phyloP scores from a whole-genome alignment of 2,888 invertebrate genomes.

The Pseudeuparius sepicola region DNA sequence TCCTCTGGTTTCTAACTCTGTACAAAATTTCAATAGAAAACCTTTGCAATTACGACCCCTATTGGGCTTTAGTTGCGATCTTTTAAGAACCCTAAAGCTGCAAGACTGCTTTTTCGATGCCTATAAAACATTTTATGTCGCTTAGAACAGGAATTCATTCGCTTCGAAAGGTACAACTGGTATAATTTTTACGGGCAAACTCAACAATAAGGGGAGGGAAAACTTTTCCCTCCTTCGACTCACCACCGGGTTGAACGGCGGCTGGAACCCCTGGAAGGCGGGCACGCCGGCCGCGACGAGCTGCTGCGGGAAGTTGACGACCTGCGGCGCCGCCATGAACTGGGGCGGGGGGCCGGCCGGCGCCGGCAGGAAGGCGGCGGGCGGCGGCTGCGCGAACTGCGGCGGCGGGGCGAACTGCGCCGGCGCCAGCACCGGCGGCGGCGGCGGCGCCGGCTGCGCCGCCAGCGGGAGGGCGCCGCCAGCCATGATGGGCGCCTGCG shows the following conservation, averaged over 20 bases:
- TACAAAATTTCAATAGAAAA: too few relatives aligned
- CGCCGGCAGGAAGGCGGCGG: constrained; percentile 24
- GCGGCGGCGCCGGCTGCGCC: constrained; percentile 23
- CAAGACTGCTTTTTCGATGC: too few relatives aligned
- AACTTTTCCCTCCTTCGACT: too few relatives aligned
- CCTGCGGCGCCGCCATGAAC: constrained; percentile 29
- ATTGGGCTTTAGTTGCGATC: too few relatives aligned
- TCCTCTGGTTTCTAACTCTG: too few relatives aligned
- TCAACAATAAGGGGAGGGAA: too few relatives aligned
- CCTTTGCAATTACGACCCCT: too few relatives aligned
- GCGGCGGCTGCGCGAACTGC: constrained; percentile 33
- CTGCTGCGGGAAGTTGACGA: constrained; percentile 36
- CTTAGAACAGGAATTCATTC: too few relatives aligned
- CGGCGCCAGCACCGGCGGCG: constrained; percentile 18
- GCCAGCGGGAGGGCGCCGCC: constrained; percentile 22
- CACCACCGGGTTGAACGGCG: constrained; percentile 37
- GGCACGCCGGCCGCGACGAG: constrained; percentile 32
- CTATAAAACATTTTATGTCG: too few relatives aligned
- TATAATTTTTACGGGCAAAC: too few relatives aligned
- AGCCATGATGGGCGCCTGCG: constrained; percentile 24
- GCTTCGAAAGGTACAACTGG: too few relatives aligned
- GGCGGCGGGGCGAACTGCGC: constrained; percentile 22
- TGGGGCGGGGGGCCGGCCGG: constrained; percentile 27
- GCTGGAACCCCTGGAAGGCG: constrained; percentile 34
- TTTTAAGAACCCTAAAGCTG: too few relatives aligned